Evolutionary conservation across 2,113 vertebrate species (phyloP).

Genomic region (Piprites chloris): DNA sequence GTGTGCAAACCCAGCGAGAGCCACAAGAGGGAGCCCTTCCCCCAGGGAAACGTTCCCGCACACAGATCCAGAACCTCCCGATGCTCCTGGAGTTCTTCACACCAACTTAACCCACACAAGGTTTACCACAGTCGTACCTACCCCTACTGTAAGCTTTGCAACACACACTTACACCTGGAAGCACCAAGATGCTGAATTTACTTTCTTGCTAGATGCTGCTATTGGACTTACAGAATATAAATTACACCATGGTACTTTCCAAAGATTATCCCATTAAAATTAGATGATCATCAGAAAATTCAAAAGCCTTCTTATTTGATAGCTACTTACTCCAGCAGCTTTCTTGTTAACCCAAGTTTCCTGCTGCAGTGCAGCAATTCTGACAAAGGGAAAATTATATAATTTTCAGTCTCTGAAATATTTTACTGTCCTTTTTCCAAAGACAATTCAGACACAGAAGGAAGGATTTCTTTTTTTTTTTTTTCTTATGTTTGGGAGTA

Average conservation of each 20-base stretch:
- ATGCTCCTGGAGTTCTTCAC: neutral
- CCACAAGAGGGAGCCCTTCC: neutral
- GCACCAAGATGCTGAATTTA: neutral
- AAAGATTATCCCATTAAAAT: neutral
- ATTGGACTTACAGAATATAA: rapidly evolving
- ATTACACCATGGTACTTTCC: neutral
- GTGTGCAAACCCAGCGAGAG: rapidly evolving
- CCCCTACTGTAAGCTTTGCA: neutral
- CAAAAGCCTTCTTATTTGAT: neutral
- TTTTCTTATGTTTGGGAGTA: neutral
- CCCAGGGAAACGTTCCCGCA: neutral
- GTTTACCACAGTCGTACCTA: rapidly evolving
- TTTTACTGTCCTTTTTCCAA: neutral
- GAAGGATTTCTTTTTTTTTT: neutral
- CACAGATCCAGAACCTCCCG: neutral
- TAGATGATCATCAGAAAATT: neutral
- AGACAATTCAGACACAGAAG: neutral
- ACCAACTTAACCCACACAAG: rapidly evolving
- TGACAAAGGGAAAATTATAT: neutral
- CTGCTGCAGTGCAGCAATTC: neutral
- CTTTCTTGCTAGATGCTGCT: neutral
- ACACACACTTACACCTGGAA: neutral
- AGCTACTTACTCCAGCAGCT: neutral
- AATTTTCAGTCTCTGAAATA: neutral
- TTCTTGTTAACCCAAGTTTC: neutral